A percentile compares a stretch with the other conserved stretches of the same genome.
Evolutionary conservation across 2,797 vertebrate genomes (phyloP).

Genomic region (Esox masquinongy): DNA sequence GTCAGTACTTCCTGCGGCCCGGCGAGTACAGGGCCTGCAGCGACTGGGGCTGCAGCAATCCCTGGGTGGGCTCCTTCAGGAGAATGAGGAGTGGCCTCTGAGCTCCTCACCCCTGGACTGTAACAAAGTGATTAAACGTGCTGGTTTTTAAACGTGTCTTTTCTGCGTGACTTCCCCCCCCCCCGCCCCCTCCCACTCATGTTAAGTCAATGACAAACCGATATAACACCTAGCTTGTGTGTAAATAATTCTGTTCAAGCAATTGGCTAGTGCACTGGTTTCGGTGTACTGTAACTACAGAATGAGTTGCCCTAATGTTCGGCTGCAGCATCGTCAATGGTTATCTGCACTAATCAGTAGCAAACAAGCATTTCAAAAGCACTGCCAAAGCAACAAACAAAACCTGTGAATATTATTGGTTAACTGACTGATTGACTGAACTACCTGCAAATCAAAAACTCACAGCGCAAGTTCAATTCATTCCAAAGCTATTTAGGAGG

Average conservation of each 20-base stretch:
- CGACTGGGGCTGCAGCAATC: slow-evolving; percentile 76
- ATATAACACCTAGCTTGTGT: background rate
- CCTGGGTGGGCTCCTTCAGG: slow-evolving; percentile 78
- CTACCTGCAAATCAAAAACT: background rate
- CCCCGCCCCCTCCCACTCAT: background rate
- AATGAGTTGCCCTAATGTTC: background rate
- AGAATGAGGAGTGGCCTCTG: slow-evolving; percentile 73
- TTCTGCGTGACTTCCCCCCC: slow-evolving; percentile 18
- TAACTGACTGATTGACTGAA: background rate
- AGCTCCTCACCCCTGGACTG: slow-evolving; percentile 29
- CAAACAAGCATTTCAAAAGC: background rate
- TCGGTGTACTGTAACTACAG: too few relatives aligned
- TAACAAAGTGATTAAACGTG: slow-evolving; percentile 53
- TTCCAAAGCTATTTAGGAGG: background rate
- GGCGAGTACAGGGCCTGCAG: slow-evolving; percentile 75
- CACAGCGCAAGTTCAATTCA: slow-evolving; percentile 2
- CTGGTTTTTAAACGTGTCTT: slow-evolving; percentile 25
- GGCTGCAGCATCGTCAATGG: background rate
- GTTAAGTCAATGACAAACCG: background rate
- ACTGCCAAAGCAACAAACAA: background rate
- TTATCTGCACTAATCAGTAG: background rate
- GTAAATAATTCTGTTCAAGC: background rate
- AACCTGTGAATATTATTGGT: background rate
- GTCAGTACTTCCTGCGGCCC: slow-evolving; percentile 76
- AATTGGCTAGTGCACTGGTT: background rate